Evolutionary conservation across 2,888 invertebrate species (phyloP).

Genomic region (Heliconius cydno): DNA sequence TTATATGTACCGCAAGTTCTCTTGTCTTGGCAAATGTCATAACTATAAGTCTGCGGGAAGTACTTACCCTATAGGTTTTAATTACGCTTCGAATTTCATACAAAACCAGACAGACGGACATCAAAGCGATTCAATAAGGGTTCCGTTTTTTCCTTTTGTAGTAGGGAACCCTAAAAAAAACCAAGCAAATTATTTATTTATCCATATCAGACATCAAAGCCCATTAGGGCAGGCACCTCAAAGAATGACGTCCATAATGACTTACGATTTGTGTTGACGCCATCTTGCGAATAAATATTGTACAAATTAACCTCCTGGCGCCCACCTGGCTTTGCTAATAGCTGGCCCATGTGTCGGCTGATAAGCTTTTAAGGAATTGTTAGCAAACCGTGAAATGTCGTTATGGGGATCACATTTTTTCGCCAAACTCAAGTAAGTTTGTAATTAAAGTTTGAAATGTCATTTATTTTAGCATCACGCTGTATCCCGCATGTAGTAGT

Average conservation of each 20-base stretch:
- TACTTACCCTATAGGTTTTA: too few species aligned
- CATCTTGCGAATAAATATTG: conserved; percentile 80
- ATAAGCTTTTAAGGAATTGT: conserved; percentile 50
- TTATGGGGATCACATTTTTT: conserved; percentile 59
- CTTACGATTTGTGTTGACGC: conserved; percentile 71
- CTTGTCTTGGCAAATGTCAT: too few species aligned
- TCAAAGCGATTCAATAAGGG: too few species aligned
- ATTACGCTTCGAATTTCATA: too few species aligned
- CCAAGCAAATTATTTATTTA: conserved; percentile 33
- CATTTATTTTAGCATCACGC: too few species aligned
- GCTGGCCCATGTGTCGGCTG: conserved; percentile 66
- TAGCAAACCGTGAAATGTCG: conserved; percentile 71
- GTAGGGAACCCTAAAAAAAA: not conserved
- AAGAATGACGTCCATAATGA: conserved; percentile 74
- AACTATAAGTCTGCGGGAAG: too few species aligned
- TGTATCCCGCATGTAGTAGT: not conserved
- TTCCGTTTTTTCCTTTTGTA: too few species aligned
- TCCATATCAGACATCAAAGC: conserved; percentile 47
- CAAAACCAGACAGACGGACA: too few species aligned
- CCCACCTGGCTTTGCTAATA: conserved; percentile 66
- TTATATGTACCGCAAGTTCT: too few species aligned
- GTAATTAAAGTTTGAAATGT: too few species aligned
- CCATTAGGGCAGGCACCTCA: conserved; percentile 71
- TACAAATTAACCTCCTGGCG: conserved; percentile 76
- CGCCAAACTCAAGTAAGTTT: conserved; percentile 51